These are phyloP conservation scores for Myotis vivesi DNA, from an alignment of 2,797 vertebrate genomes.

Conservation along the genomic window DNA sequence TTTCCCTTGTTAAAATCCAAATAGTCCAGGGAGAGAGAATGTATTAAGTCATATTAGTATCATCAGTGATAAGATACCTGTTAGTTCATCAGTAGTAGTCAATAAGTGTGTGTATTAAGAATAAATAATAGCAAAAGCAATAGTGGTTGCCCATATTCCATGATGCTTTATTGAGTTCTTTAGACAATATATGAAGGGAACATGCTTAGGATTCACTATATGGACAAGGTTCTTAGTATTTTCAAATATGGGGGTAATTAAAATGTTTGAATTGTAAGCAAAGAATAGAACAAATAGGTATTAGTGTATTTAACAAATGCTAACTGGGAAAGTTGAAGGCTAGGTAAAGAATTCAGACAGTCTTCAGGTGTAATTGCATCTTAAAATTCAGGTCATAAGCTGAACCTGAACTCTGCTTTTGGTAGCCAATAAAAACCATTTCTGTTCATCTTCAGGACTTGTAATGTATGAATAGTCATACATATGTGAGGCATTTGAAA, in stretches of 20 bases:
- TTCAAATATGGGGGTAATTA: neutral
- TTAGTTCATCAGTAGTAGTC: neutral
- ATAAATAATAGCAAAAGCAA: neutral
- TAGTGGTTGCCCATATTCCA: neutral
- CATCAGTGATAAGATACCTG: neutral
- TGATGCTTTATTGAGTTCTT: neutral
- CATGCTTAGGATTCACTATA: neutral
- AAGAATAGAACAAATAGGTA: neutral
- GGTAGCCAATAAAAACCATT: neutral
- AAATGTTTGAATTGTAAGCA: neutral
- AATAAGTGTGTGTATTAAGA: neutral
- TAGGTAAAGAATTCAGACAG: neutral
- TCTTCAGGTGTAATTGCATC: neutral
- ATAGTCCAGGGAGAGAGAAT: neutral
- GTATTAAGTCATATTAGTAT: neutral
- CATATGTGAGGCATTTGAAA: neutral
- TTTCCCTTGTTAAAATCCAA: conserved; percentile 2
- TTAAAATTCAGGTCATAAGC: neutral
- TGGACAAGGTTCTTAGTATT: neutral
- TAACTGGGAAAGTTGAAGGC: neutral
- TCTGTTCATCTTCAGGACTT: neutral
- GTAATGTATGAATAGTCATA: neutral
- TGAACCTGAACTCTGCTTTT: neutral
- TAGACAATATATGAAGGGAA: neutral
- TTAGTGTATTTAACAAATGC: neutral